phyloP scores from a whole-genome alignment of 2,888 invertebrate genomes.

The Julus scanicus region DNA sequence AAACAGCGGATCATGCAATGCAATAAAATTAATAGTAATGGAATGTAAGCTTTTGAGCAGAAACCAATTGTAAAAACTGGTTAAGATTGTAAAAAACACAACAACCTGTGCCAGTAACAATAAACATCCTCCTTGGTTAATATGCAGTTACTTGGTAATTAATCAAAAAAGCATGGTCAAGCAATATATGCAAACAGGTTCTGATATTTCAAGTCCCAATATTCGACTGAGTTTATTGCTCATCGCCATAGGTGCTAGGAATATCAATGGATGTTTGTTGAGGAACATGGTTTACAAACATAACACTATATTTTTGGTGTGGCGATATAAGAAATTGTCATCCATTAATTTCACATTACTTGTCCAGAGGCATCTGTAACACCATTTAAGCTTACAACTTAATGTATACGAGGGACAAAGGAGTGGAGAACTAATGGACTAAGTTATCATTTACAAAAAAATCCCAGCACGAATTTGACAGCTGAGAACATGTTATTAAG shows the following conservation, averaged over 20 bases:
- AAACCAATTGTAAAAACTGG: conserved; percentile 4
- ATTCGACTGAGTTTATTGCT: no score
- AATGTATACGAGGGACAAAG: not conserved
- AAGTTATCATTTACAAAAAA: conserved; percentile 21
- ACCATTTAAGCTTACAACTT: not conserved
- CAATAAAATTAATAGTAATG: not conserved
- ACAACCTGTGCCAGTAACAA: not conserved
- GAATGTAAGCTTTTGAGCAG: not conserved
- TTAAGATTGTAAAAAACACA: conserved; percentile 21
- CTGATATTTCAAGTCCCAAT: no score
- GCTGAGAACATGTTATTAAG: conserved; percentile 24
- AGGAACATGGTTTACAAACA: no score
- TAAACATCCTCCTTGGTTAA: conserved; percentile 6
- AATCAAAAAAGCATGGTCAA: not conserved
- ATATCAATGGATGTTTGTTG: no score
- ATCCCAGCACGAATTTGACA: not conserved
- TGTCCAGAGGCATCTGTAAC: not conserved
- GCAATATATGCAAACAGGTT: not conserved
- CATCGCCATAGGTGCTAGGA: no score
- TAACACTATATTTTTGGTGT: not conserved
- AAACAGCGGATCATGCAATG: not conserved
- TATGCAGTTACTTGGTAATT: not conserved
- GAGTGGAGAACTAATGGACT: not conserved
- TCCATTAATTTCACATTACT: not conserved
- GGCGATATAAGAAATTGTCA: not conserved